A percentile compares a stretch with the other conserved stretches of the same genome.
Evolutionary conservation across 2,888 invertebrate genomes (phyloP).

Genomic region (Thysanoteuthis rhombus): DNA sequence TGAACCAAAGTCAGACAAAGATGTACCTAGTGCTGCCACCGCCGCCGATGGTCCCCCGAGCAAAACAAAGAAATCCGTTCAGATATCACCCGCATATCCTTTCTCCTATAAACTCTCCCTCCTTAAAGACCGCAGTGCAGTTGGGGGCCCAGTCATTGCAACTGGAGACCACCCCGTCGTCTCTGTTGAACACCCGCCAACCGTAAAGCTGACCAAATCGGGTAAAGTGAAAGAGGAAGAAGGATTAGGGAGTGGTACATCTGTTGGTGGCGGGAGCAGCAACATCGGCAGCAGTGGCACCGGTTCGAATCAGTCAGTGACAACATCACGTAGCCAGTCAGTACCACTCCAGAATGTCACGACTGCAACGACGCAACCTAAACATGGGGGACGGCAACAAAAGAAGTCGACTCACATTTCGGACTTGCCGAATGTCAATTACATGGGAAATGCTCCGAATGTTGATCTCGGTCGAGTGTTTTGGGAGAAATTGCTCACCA

Average conservation of each 20-base stretch:
- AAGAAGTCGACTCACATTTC: constrained; percentile 32
- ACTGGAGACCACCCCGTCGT: neutral
- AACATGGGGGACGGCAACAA: neutral
- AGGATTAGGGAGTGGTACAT: neutral
- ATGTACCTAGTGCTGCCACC: neutral
- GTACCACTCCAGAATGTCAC: neutral
- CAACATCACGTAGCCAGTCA: constrained; percentile 31
- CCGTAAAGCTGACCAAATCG: neutral
- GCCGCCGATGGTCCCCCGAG: neutral
- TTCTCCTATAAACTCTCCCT: constrained; percentile 35
- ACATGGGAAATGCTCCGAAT: constrained; percentile 46
- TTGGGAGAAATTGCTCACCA: constrained; percentile 13
- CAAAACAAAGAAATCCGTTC: neutral
- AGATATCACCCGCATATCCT: constrained; percentile 32
- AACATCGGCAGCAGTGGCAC: no score
- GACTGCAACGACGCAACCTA: neutral
- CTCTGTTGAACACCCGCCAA: constrained; percentile 20
- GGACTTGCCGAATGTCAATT: constrained; percentile 43
- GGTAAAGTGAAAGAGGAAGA: neutral
- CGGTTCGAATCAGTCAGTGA: neutral
- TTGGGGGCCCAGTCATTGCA: neutral
- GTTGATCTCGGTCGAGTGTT: constrained; percentile 38
- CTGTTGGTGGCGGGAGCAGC: neutral
- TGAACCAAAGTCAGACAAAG: neutral
- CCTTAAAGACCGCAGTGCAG: constrained; percentile 15